phyloP scores from a whole-genome alignment of 2,113 vertebrate genomes.

The Nettapus auritus region DNA sequence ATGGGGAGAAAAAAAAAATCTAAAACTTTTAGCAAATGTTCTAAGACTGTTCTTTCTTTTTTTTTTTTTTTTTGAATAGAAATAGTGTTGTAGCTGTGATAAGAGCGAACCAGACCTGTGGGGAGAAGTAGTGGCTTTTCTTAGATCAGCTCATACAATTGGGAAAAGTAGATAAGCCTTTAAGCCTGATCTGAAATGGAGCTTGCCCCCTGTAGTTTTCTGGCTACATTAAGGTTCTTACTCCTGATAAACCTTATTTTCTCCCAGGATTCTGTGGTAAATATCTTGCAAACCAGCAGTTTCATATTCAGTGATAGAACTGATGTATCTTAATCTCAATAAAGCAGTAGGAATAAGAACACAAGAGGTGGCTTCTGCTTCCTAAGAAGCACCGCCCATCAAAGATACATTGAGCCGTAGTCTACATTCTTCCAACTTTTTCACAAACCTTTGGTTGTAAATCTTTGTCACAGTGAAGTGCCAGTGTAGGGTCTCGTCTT shows the following conservation, averaged over 20 bases:
- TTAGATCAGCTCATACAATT: neutral
- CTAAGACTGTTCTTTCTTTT: neutral
- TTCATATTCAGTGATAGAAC: neutral
- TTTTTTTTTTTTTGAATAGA: neutral
- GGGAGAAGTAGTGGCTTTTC: neutral
- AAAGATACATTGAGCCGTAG: neutral
- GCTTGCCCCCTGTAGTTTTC: conserved; percentile 24
- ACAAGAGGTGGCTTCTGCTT: neutral
- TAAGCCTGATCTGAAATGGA: conserved; percentile 24
- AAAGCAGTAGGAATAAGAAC: neutral
- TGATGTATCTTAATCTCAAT: neutral
- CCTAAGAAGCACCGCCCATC: neutral
- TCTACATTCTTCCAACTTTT: neutral
- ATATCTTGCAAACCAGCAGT: neutral
- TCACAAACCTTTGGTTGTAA: neutral
- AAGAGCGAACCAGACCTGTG: neutral
- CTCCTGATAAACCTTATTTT: neutral
- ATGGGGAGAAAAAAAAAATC: neutral
- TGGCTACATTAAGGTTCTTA: neutral
- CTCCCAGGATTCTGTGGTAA: neutral
- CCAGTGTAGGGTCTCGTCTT: neutral
- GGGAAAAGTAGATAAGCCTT: conserved; percentile 42
- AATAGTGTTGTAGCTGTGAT: neutral
- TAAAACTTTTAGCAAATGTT: neutral
- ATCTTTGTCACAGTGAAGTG: neutral